Base-by-base conservation (phyloP, 2,113 vertebrate species). In the Sorex fumeus region DNA sequence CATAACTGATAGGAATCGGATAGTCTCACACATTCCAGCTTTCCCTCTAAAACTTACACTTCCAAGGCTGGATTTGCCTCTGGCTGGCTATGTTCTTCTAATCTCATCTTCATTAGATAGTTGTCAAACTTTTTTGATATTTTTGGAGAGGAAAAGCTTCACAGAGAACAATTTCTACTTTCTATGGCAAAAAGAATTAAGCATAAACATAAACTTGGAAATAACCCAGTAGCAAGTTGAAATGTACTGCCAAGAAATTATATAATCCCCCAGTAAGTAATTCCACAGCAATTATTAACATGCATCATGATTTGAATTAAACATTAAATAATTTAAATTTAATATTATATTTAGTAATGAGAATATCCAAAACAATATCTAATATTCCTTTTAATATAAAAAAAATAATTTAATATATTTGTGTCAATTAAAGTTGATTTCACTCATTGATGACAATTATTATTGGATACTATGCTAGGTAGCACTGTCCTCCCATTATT, bases 191-290 rank as follows among this genome's bases (percentile, higher is more conserved):
- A 75, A 57, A 11, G 25, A 3, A 86, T 77, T 81, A 88, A 76
- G 53, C 47, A 77, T 53, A 18, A 80, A 27, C 62, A 76, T 76
- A 76, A 27, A 50, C 60, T 86, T n/a, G 62, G 53, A 36, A 85
- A 10, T 85, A 62, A 8, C 19, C 80, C 18, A 85, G 84, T 76
- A 82, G 72, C 57, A 36, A 76, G 30, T 76, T 88, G 69, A 27
- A 34, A 66, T 11, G 21, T 27, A 3, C 21, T 91, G 12, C 15
- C 34, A 74, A n/a, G 32, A 87, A 80, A 75, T 84, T 43, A 67
- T 18, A 27, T 43, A 76, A 69, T 62, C 84, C 60, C 28, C 7
- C n/a, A 6, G 3, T 66, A 85, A 11, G 19, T 6, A 82, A 57
- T 72, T 64, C 1, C 18, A 21, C 18, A 7, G 21, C 57, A 60